These are phyloP conservation scores for Neotragus moschatus DNA, from an alignment of 2,113 vertebrate genomes.

Conservation along the genomic window DNA sequence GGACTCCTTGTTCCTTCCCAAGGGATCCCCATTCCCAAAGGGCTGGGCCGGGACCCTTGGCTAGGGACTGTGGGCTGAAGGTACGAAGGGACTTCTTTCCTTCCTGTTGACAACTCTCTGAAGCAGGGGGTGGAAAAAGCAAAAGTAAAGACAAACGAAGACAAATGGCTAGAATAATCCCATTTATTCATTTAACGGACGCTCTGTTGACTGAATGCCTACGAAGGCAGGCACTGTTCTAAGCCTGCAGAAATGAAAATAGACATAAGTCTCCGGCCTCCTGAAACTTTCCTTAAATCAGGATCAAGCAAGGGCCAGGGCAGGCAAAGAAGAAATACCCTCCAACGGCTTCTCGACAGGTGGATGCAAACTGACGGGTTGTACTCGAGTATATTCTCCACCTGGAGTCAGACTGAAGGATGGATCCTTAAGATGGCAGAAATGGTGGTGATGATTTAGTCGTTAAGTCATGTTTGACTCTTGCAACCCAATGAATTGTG, in stretches of 20 bases:
- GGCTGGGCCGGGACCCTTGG: background rate
- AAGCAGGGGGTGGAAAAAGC: background rate
- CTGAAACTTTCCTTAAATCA: background rate
- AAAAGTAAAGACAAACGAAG: background rate
- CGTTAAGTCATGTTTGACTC: background rate
- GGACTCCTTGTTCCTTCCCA: background rate
- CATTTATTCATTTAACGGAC: background rate
- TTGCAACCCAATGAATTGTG: background rate
- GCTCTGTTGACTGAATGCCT: background rate
- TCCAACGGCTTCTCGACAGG: background rate
- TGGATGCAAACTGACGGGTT: background rate
- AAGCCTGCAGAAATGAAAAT: background rate
- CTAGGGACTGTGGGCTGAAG: background rate
- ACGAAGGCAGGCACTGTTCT: background rate
- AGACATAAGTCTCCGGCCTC: background rate
- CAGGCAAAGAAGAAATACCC: background rate
- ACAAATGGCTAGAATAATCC: background rate
- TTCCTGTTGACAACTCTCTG: background rate
- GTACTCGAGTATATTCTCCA: background rate
- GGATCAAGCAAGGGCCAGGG: background rate
- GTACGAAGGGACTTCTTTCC: background rate
- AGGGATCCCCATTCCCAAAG: background rate
- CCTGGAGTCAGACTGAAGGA: background rate
- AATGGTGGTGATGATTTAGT: background rate
- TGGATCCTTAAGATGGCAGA: background rate